Conservation (phyloP, 30 jellyfish, hydroid and myxozoan genomes). For the Turritopsis dohrnii region DNA sequence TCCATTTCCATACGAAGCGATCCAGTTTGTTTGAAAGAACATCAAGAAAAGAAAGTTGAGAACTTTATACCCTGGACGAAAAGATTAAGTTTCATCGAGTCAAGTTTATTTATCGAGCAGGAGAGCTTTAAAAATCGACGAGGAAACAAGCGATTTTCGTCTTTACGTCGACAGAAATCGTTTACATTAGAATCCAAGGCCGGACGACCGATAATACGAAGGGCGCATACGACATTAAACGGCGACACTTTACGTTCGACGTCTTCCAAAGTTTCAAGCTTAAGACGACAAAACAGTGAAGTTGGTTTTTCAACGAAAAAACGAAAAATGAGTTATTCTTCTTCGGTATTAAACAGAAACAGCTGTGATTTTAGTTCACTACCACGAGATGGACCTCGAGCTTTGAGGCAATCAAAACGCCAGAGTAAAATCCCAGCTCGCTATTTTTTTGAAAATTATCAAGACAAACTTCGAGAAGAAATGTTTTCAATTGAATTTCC, state of each 20-base stretch:
- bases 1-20: slow-evolving; percentile 3
- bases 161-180: slow-evolving; percentile 5
- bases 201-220: slow-evolving; percentile 19
- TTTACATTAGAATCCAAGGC: neutral
- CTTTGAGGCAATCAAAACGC: slow-evolving; percentile 15
- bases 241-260: neutral
- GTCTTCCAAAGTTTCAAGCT: neutral
- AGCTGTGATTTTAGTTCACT: neutral
- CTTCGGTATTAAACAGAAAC: slow-evolving; percentile 8
- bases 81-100: slow-evolving; percentile 21
- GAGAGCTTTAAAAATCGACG: slow-evolving; percentile 17
- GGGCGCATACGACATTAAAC: neutral
- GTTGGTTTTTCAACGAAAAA: neutral
- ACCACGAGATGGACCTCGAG: neutral
- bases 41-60: neutral
- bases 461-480: slow-evolving; percentile 26
- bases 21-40: neutral
- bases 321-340: slow-evolving; percentile 16
- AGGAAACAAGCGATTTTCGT: slow-evolving; percentile 3
- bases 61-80: slow-evolving; percentile 30
- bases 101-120: neutral
- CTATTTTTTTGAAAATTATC: slow-evolving; percentile 20
- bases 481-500: slow-evolving; percentile 14
- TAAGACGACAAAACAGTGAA: slow-evolving; percentile 17
- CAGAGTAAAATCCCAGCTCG: neutral